These are phyloP conservation scores for Oreochromis niloticus DNA, from an alignment of 2,113 vertebrate species.

Conservation along the genomic window DNA sequence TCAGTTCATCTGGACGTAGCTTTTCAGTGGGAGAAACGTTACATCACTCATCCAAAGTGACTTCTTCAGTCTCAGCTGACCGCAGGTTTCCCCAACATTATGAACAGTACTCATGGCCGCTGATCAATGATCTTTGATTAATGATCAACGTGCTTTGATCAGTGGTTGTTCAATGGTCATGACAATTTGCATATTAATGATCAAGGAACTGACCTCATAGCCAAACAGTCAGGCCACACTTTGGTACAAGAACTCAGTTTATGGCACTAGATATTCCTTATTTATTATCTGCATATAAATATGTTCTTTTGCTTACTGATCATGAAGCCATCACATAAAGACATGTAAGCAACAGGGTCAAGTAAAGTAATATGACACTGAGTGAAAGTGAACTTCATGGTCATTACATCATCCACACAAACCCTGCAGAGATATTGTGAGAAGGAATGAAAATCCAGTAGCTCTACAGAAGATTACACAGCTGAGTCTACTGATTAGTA, in stretches of 20 bases:
- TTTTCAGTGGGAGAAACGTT: not conserved
- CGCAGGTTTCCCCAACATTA: not conserved
- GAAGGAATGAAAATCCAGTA: not conserved
- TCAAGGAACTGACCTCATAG: not conserved
- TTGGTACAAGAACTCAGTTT: not conserved
- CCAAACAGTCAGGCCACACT: not conserved
- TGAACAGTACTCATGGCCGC: not conserved
- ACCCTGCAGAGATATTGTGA: not conserved
- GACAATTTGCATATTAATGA: not conserved
- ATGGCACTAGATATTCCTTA: not conserved
- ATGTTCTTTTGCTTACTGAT: not conserved
- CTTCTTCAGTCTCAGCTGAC: not conserved
- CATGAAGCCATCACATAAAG: not conserved
- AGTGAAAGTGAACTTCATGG: not conserved
- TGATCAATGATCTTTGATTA: not conserved
- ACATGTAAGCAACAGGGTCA: not conserved
- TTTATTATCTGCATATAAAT: not conserved
- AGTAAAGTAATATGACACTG: not conserved
- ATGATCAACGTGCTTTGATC: not conserved
- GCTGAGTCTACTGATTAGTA: conserved; percentile 1
- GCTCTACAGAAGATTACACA: not conserved
- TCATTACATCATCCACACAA: not conserved
- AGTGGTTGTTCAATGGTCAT: not conserved
- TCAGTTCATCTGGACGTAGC: not conserved
- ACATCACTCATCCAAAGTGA: not conserved